These are phyloP conservation scores for Poecilia picta DNA, from an alignment of 2,797 vertebrate genomes.

Conservation along the genomic window DNA sequence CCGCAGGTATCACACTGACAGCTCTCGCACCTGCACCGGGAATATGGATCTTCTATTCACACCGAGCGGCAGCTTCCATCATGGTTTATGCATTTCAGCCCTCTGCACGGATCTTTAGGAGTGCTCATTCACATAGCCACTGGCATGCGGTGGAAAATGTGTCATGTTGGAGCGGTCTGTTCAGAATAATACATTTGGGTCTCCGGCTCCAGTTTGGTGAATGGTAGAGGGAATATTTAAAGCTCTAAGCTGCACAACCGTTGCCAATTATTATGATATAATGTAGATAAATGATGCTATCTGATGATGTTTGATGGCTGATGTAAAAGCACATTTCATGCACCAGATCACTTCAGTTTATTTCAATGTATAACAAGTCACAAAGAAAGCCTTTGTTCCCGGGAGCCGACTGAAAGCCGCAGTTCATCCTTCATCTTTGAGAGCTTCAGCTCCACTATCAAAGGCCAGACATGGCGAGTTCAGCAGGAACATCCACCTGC, in stretches of 20 bases:
- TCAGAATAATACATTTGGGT: neutral
- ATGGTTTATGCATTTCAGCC: constrained; percentile 66
- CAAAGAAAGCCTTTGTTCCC: constrained; percentile 63
- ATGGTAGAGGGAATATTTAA: neutral
- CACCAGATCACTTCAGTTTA: constrained; percentile 47
- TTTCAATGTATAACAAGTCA: constrained; percentile 40
- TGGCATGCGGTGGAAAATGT: constrained; percentile 17
- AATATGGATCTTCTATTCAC: constrained; percentile 56
- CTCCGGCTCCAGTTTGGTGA: neutral
- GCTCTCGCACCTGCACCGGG: constrained; percentile 48
- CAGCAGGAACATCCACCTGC: constrained; percentile 52
- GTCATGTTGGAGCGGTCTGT: constrained; percentile 6
- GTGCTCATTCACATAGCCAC: constrained; percentile 34
- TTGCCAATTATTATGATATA: neutral
- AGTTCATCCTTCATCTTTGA: constrained; percentile 59
- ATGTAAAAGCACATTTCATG: constrained; percentile 48
- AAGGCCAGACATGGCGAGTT: constrained; percentile 54
- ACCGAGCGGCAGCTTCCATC: constrained; percentile 44
- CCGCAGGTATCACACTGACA: constrained; percentile 50
- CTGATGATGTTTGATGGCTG: constrained; percentile 3
- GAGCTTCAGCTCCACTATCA: constrained; percentile 52
- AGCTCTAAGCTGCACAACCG: neutral
- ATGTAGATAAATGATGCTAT: constrained; percentile 22
- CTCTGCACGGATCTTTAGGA: constrained; percentile 36
- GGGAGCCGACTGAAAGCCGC: constrained; percentile 54